A percentile compares a stretch with the other conserved stretches of the same genome.
Conservation (phyloP, 2,888 invertebrate genomes). For the Periphyllus acericola region DNA sequence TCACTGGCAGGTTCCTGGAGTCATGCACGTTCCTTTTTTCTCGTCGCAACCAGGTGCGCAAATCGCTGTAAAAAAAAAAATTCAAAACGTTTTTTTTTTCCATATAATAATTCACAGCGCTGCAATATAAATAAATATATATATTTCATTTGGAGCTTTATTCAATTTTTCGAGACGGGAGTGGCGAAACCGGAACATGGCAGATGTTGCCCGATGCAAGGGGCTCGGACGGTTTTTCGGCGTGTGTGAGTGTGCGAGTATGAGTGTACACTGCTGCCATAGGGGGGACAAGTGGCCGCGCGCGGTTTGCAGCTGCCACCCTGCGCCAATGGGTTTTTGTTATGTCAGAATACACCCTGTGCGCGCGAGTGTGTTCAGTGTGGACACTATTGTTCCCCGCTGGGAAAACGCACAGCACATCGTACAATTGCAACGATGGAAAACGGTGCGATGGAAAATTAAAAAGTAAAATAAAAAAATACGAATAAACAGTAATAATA, state of each 20-base stretch:
- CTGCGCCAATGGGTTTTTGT: slow-evolving; percentile 58
- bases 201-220: slow-evolving; percentile 52
- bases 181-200: slow-evolving; percentile 54
- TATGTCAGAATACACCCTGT: slow-evolving; percentile 52
- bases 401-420: slow-evolving; percentile 26
- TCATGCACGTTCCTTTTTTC: slow-evolving; percentile 89
- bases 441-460: slow-evolving; percentile 19
- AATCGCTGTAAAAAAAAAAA: slow-evolving; percentile 78
- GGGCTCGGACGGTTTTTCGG: slow-evolving; percentile 49
- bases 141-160: slow-evolving; percentile 42
- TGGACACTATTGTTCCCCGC: slow-evolving; percentile 50
- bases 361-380: background rate
- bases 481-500: background rate
- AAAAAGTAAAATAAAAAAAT: background rate
- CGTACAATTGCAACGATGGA: background rate
- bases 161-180: slow-evolving; percentile 34
- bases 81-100: slow-evolving; percentile 34
- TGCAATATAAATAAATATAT: background rate
- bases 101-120: slow-evolving; percentile 12
- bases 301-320: slow-evolving; percentile 59
- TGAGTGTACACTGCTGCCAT: background rate
- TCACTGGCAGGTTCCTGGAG: slow-evolving; percentile 97
- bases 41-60: slow-evolving; percentile 93
- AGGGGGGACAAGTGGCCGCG: slow-evolving; percentile 54
- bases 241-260: background rate